Base-by-base conservation (phyloP, 2,888 invertebrate species). In the Nomada goodeniana region DNA sequence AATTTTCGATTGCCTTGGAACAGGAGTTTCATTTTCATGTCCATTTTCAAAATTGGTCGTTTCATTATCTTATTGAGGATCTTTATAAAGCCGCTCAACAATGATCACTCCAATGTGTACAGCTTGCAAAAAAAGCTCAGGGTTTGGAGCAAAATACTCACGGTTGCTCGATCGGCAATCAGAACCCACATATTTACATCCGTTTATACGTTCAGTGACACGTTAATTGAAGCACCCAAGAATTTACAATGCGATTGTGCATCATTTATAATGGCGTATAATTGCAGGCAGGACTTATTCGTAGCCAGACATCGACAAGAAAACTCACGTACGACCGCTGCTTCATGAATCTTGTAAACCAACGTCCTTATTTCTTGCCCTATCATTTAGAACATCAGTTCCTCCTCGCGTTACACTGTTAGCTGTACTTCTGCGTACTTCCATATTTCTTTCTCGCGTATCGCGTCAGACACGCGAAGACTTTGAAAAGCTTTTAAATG, bases 261-360 rank as follows among this genome's bases (percentile, higher is more conserved):
- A 20, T 70, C 70, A 50, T 60, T 59, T 59, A 72, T 83, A 80
- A 60, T n/a, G 13, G 47, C 20, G 59, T 29, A 20, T 60, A 70
- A 70, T 70, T 60, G 29, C 59, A 59, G 5, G 26, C 29, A 15
- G 47, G 15, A 60, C 60, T 50, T 26, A 70, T 70, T 70, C 70
- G 20, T 47, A 60, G 9, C 53, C n/a, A 13, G 44, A 44, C n/a
- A 10, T 61, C 42, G 15, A 53, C n/a, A 36, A 53, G 59, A 70
- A 47, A 47, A 60, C 47, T 15, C 15, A 20, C 23, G 57, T 63
- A 23, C 63, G 59, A 15, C 15, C 11, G 7, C 20, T 23, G n/a
- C 26, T 69, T 59, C 44, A 69, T 69, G 69, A 69, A 69, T 69
- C 57, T 69, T 69, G 13, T 44, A 44, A 57, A 47, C 2, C 29